Evolutionary conservation across 2,888 invertebrate species (phyloP).

Genomic region (Aleiodes testaceus): DNA sequence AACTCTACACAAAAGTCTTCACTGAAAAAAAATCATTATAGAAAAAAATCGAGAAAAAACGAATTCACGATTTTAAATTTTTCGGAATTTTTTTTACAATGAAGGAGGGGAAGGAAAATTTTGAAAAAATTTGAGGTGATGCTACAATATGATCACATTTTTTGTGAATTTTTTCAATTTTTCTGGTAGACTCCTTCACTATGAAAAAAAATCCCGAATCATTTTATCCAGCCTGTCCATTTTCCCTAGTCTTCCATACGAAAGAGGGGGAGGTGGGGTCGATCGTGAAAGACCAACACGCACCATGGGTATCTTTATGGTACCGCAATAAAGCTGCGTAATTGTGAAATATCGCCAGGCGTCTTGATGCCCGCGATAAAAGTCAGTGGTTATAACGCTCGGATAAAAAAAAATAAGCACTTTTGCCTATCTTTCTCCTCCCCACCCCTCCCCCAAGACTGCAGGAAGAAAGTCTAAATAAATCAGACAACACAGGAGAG

Average conservation of each 20-base stretch:
- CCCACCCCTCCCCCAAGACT: conserved; percentile 13
- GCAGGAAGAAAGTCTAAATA: conserved; percentile 58
- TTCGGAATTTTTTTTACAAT: neutral
- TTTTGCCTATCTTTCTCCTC: conserved; percentile 42
- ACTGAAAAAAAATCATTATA: neutral
- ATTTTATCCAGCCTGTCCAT: neutral
- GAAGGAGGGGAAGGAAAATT: too few relatives aligned
- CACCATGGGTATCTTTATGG: conserved; percentile 67
- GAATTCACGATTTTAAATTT: too few relatives aligned
- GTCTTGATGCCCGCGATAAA: conserved; percentile 61
- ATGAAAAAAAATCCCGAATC: neutral
- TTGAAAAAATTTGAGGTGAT: too few relatives aligned
- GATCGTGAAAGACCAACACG: conserved; percentile 65
- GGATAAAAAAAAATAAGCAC: conserved; percentile 18
- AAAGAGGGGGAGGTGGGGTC: conserved; percentile 51
- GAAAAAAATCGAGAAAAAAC: neutral
- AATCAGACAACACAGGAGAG: conserved; percentile 56
- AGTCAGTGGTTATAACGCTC: conserved; percentile 46
- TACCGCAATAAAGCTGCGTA: conserved; percentile 66
- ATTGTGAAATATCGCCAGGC: conserved; percentile 68
- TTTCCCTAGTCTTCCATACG: neutral
- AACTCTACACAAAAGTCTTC: too few relatives aligned
- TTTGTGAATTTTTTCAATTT: too few relatives aligned
- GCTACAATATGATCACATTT: too few relatives aligned
- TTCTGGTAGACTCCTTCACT: neutral